Evolutionary conservation across 2,888 invertebrate genomes (phyloP), one percentile per base, ranked within the genome.

Genomic region (Amphimallon solstitiale): DNA sequence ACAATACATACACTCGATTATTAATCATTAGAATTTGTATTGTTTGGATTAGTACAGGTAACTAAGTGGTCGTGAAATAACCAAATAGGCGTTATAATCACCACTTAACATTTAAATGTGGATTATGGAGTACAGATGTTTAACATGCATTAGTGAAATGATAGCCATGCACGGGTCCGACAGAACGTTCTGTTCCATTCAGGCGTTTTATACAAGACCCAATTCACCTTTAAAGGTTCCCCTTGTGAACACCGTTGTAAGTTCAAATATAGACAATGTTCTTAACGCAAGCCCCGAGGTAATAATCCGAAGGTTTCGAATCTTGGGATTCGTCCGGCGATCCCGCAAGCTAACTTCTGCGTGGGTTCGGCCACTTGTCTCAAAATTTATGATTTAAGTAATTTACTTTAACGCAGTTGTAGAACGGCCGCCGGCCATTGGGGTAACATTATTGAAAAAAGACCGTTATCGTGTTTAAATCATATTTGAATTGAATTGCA

Each of bases 381-480:
- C 45, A 45, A 19, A 45, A 45, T 45, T 45, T 45, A 45, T 45
- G 45, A 45, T 45, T 17, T 45, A 45, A 45, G 19, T 45, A 45
- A 45, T 19, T 45, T 45, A 45, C 45, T 45, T 45, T 15, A n/a
- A 17, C 17, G 7, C 45, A 1, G 19, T 15, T 45, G 17, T 45
- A 19, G 45, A 17, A 19, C 45, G 9, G 9, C 10, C 45, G 45
- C 19, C 45, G 45, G 14, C 12, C 45, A 15, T 19, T 7, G 17
- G 10, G 10, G 17, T 9, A 17, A 10, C 17, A 2, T 17, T 45
- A 45, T 7, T 7, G 5, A 6, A 19, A 19, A 17, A 7, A 7
- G 9, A 17, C 2, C 15, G 17, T 15, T 6, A 19, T 45, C 29
- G 5, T 29, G 29, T 29, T 29, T 29, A 29, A 29, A 29, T 29